Conservation (phyloP, 2,113 vertebrate genomes). For the Helogale parvula region DNA sequence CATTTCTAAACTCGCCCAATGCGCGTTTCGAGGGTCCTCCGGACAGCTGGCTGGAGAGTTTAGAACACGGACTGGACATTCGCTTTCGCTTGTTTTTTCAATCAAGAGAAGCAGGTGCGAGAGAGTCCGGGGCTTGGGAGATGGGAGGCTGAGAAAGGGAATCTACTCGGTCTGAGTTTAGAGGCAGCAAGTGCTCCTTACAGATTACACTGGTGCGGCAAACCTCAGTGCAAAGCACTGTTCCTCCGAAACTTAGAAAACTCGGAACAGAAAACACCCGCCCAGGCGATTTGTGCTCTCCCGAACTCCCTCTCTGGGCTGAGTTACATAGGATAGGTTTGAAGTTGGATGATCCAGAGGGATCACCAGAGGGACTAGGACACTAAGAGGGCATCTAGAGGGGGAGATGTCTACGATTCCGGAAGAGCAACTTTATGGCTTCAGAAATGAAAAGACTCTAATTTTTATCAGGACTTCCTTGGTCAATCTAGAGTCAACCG, state of each 20-base stretch:
- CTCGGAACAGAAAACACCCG: not conserved
- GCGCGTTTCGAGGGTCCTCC: not conserved
- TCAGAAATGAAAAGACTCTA: not conserved
- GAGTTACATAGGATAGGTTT: not conserved
- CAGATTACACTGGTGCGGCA: not conserved
- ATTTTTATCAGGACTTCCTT: not conserved
- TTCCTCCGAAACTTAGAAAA: not conserved
- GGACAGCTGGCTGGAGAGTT: not conserved
- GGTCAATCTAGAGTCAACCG: not conserved
- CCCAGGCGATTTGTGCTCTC: not conserved
- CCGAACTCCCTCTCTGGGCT: not conserved
- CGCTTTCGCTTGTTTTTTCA: not conserved
- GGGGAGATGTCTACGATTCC: not conserved
- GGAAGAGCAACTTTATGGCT: not conserved
- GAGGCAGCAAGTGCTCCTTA: not conserved
- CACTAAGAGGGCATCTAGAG: not conserved
- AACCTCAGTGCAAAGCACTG: not conserved
- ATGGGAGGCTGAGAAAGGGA: not conserved
- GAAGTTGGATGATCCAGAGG: not conserved
- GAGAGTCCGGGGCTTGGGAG: not conserved
- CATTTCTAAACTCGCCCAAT: not conserved
- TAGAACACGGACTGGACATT: slow-evolving; percentile 11
- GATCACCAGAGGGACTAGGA: not conserved
- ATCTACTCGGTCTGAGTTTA: not conserved
- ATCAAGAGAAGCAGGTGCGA: slow-evolving; percentile 70